Conservation (phyloP, 2,797 vertebrate species). For the Pseudocheirus occidentalis region DNA sequence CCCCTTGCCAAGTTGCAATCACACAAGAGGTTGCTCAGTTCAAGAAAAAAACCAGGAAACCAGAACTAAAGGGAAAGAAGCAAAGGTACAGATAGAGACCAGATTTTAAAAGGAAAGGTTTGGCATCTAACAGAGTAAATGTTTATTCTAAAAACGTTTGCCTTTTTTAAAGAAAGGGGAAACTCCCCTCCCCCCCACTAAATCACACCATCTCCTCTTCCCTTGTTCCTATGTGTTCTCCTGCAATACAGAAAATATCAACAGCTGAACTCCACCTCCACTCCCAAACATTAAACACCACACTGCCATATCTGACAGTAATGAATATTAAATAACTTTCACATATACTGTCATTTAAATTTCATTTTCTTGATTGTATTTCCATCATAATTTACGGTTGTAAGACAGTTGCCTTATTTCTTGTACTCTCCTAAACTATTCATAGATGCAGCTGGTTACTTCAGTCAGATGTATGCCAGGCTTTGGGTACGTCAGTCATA, state of each 20-base stretch:
- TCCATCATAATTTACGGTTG: background rate
- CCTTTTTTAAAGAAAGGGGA: background rate
- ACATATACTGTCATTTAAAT: background rate
- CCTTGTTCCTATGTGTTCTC: background rate
- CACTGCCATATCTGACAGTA: background rate
- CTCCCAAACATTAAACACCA: background rate
- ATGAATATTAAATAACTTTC: background rate
- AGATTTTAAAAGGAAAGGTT: constrained; percentile 12
- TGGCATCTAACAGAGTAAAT: background rate
- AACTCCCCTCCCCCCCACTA: no score
- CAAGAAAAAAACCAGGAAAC: background rate
- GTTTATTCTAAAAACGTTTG: background rate
- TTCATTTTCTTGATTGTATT: background rate
- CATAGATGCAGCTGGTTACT: background rate
- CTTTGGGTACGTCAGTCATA: background rate
- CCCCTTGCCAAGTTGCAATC: background rate
- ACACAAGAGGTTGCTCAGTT: background rate
- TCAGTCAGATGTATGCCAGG: background rate
- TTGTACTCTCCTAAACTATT: background rate
- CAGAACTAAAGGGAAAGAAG: background rate
- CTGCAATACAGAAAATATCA: background rate
- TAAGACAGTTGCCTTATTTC: background rate
- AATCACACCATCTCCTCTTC: background rate
- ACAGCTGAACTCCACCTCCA: background rate
- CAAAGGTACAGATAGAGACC: background rate